A percentile compares a stretch with the other conserved stretches of the same genome.
These are phyloP conservation scores for Parnassius mnemosyne DNA, from an alignment of 2,888 invertebrate genomes.

Conservation along the genomic window DNA sequence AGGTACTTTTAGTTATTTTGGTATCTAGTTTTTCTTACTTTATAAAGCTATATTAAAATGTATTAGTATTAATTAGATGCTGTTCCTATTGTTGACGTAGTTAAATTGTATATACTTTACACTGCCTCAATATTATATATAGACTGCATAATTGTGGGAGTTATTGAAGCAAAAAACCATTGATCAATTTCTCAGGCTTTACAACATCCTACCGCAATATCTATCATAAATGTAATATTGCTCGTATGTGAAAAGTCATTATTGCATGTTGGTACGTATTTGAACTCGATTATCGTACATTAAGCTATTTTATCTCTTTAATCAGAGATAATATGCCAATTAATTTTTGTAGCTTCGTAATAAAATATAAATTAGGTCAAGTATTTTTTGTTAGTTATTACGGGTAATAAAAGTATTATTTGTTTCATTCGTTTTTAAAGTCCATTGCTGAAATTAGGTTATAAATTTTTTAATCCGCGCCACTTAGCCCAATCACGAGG, in stretches of 20 bases:
- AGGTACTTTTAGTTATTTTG: no score
- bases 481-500: no score
- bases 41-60: constrained; percentile 38
- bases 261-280: background rate
- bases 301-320: background rate
- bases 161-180: constrained; percentile 74
- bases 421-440: no score
- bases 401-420: no score
- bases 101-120: constrained; percentile 51
- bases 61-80: constrained; percentile 32
- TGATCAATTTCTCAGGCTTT: constrained; percentile 74
- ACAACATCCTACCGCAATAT: constrained; percentile 61
- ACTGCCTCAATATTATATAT: constrained; percentile 68
- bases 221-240: constrained; percentile 29
- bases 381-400: no score
- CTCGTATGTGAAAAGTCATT: constrained; percentile 11
- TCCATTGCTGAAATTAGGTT: no score
- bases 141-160: constrained; percentile 75
- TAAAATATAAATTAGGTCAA: no score
- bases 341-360: background rate
- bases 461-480: no score
- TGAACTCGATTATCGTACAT: background rate
- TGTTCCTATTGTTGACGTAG: constrained; percentile 39
- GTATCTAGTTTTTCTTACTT: constrained; percentile 47
- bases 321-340: background rate